phyloP scores from a whole-genome alignment of 2,797 vertebrate species.

The Cirrhinus molitorella region DNA sequence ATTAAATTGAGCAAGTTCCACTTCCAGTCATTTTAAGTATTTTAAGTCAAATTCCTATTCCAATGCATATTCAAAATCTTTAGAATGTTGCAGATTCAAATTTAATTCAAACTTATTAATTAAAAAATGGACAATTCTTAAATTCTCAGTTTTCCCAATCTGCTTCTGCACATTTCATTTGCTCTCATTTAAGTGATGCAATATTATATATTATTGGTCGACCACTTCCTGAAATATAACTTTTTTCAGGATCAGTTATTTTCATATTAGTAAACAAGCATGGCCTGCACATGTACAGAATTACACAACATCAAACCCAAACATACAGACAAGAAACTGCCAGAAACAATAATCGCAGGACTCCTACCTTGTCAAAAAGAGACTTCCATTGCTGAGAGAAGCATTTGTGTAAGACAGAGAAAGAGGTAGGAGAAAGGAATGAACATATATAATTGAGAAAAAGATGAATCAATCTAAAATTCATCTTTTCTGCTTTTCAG shows the following conservation, averaged over 20 bases:
- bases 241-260: background rate
- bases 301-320: background rate
- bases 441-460: conserved; percentile 52
- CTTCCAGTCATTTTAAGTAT: background rate
- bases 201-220: background rate
- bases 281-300: background rate
- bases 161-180: background rate
- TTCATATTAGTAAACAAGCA: background rate
- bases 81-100: background rate
- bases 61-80: too few relatives aligned
- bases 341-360: background rate
- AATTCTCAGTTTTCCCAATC: background rate
- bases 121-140: background rate
- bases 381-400: conserved; percentile 91
- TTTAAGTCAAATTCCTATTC: too few relatives aligned
- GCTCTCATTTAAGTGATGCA: background rate
- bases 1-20: background rate
- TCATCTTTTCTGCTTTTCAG: background rate
- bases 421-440: conserved; percentile 50
- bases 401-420: conserved; percentile 50
- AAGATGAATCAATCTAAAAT: background rate
- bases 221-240: background rate
- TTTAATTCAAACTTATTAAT: background rate
- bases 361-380: conserved; percentile 96
- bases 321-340: conserved; percentile 48